Evolutionary conservation across 2,797 vertebrate species (phyloP), one percentile per base, ranked within the genome.

Genomic region (Phrynocephalus forsythii): DNA sequence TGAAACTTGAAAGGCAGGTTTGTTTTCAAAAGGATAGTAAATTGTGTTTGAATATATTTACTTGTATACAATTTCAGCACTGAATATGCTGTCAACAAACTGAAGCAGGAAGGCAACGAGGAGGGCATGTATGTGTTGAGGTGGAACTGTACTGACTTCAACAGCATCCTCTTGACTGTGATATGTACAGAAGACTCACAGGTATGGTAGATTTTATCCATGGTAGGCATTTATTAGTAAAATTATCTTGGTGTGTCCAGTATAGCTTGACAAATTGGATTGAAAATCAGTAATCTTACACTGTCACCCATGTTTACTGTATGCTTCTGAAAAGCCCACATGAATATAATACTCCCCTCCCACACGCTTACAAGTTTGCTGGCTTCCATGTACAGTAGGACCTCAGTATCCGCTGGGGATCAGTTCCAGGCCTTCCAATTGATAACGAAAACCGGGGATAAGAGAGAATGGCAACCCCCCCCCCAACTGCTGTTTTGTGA

Each of bases 81-180:
- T 1, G 99, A 99, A 48, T 99, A 99, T 0, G 98, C 99, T 87
- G 95, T 97, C 93, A 97, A 97, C 93, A 99, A 99, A 90, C 95
- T 99, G 85, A 97, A 98, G 2, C 98, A 97, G 92, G 98, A 99
- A 82, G 98, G 98, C n/a, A 98, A 98, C 0, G 97, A 99, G 77
- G 98, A 98, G 69, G 99, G 99, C 0, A 97, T 97, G 90, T 99
- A 99, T 0, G 97, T 99, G 71, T 92, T 99, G 91, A 97, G 99
- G 69, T 99, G 99, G 98, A 99, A 98, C 97, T 98, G 98, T 93
- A 99, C 98, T 0, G 98, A 99, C 91, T 99, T 98, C 50, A 97
- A 98, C 93, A 97, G 97, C 96, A 99, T 99, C 91, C 98, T 99
- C 86, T 98, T 99, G 97, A 99, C 98, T 0, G 99, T 99, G 91